Conservation (phyloP, 2,888 invertebrate species). For the Hylaea fasciaria region DNA sequence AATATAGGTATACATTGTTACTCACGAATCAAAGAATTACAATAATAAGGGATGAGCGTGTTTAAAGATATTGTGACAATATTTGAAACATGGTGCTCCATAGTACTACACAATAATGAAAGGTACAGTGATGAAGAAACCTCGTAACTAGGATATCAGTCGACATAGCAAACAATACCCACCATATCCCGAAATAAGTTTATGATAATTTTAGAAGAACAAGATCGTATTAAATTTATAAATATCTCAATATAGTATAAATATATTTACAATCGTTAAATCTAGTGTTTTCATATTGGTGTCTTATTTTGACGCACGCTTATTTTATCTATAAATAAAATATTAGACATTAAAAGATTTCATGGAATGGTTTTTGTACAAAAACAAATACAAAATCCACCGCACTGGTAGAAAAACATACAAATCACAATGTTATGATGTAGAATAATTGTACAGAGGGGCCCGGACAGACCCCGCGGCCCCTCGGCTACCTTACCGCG, state of each 20-base stretch:
- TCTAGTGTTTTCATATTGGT: conserved; percentile 81
- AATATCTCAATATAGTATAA: conserved; percentile 83
- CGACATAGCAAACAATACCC: conserved; percentile 69
- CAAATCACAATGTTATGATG: conserved; percentile 75
- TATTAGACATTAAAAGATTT: conserved; percentile 76
- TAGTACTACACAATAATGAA: conserved; percentile 36
- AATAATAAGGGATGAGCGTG: conserved; percentile 35
- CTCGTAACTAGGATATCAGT: conserved; percentile 63
- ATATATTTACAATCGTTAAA: conserved; percentile 82
- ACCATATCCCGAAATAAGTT: conserved; percentile 70
- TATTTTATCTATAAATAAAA: conserved; percentile 78
- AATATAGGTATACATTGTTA: background rate
- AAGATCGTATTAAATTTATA: conserved; percentile 84
- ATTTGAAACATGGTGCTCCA: conserved; percentile 34
- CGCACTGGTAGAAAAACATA: conserved; percentile 72
- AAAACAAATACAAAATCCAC: conserved; percentile 79
- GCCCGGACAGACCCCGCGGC: conserved; percentile 45
- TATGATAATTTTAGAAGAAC: conserved; percentile 81
- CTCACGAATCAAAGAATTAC: conserved; percentile 32
- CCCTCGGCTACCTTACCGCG: conserved; percentile 58
- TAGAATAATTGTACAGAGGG: conserved; percentile 55
- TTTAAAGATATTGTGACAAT: conserved; percentile 32
- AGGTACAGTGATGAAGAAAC: conserved; percentile 50
- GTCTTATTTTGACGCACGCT: conserved; percentile 83
- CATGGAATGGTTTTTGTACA: conserved; percentile 85